Evolutionary conservation across 2,113 vertebrate genomes (phyloP), one percentile per base, ranked within the genome.

Genomic region (Gymnogyps californianus): DNA sequence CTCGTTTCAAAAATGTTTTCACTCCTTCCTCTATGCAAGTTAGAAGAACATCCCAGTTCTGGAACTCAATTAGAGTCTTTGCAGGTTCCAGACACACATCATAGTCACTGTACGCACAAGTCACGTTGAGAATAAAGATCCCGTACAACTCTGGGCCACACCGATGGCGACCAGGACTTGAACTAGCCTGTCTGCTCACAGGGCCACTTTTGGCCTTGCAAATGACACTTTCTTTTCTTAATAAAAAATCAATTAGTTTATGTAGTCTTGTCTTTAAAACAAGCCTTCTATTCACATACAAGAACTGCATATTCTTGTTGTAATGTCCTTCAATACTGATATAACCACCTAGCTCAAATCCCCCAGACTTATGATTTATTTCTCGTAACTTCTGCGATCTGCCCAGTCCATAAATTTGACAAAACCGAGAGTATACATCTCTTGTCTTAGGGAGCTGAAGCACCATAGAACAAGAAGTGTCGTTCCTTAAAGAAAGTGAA

Each of bases 41-140:
- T 82, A 99, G 90, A 91, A 99, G 87, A 69, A 96, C 95, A 88
- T 99, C 98, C 99, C 99, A 99, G 89, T 99, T 98, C 96, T 98
- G 99, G 96, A 99, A 99, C 95, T 99, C 99, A 57, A 99, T 99
- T 24, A 99, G 96, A 61, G 99, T 99, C 98, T 99, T 99, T 76
- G 99, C 98, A 83, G 99, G 99, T 89, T 99, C 99, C 57, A 99
- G 96, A 95, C 99, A 99, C 54, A 99, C 97, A 82, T 99, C 99
- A 87, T 99, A 99, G 54, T 99, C 99, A 15, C 98, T 98, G 94
- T 98, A 98, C 0, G 95, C 96, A 92, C 99, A 99, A 65, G 98
- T 98, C 40, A 99, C 98, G 28, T 99, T 99, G 69, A 99, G 96
- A 65, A 99, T 71, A 89, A 99, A 99, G 36, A 99, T 96, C 9